These are phyloP conservation scores for Parapsyche elsis DNA, from an alignment of 1,140 invertebrate genomes.

Conservation along the genomic window DNA sequence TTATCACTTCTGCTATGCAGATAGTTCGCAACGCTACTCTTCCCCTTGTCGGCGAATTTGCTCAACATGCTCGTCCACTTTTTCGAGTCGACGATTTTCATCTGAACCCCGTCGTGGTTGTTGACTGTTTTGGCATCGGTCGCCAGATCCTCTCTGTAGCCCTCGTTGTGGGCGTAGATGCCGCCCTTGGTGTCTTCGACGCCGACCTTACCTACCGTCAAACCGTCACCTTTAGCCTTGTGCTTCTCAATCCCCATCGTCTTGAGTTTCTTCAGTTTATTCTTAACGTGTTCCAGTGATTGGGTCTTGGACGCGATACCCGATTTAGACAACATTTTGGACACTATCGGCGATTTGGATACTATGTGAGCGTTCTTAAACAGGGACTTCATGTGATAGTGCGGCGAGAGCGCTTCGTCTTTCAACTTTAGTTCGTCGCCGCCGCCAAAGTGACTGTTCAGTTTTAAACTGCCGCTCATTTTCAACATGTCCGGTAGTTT, in stretches of 20 bases:
- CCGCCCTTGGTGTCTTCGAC: slow-evolving; percentile 61
- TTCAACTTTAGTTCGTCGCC: background rate
- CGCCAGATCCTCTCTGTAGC: slow-evolving; percentile 63
- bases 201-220: slow-evolving; percentile 32
- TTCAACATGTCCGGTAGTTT: slow-evolving; percentile 21
- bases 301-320: slow-evolving; percentile 58
- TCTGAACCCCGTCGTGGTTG: background rate
- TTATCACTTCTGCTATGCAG: slow-evolving; percentile 31
- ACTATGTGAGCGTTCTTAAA: slow-evolving; percentile 66
- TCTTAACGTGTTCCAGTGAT: slow-evolving; percentile 60
- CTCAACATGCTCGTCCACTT: slow-evolving; percentile 1
- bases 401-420: slow-evolving; percentile 18
- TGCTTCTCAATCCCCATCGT: background rate
- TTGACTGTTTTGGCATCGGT: background rate
- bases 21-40: slow-evolving; percentile 9
- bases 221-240: slow-evolving; percentile 13
- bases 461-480: slow-evolving; percentile 27
- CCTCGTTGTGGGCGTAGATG: slow-evolving; percentile 66
- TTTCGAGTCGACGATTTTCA: background rate
- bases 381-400: slow-evolving; percentile 65
- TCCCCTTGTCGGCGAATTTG: slow-evolving; percentile 35
- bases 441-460: slow-evolving; percentile 29
- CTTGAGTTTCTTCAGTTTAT: slow-evolving; percentile 63
- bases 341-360: slow-evolving; percentile 62
- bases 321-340: slow-evolving; percentile 43